Conservation (phyloP, 2,888 invertebrate genomes). For the Xanthorhoe designata region DNA sequence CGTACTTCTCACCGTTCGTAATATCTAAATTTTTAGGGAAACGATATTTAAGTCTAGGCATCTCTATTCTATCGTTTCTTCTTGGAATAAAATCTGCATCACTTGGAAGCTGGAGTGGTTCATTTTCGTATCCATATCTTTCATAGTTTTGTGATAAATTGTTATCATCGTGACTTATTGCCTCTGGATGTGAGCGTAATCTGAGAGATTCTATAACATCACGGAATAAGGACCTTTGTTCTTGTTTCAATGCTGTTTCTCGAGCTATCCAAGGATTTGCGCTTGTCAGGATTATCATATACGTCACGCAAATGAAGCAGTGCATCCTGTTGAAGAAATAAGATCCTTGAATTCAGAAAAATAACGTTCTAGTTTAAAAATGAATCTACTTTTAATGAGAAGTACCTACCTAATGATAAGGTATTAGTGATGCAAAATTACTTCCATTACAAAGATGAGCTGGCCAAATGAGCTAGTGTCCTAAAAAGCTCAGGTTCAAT, state of each 20-base stretch:
- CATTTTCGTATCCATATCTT: constrained; percentile 64
- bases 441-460: not conserved
- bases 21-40: constrained; percentile 67
- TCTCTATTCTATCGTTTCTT: constrained; percentile 77
- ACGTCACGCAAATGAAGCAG: constrained; percentile 77
- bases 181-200: constrained; percentile 70
- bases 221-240: constrained; percentile 70
- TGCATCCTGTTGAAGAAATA: constrained; percentile 72
- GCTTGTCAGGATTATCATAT: constrained; percentile 70
- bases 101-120: constrained; percentile 61
- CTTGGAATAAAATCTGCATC: constrained; percentile 71
- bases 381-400: not conserved
- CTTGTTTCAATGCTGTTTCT: constrained; percentile 54
- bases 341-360: constrained; percentile 2
- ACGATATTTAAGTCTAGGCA: constrained; percentile 73
- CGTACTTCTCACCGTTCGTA: constrained; percentile 48
- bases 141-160: constrained; percentile 67
- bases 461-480: constrained; percentile 17
- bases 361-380: not conserved
- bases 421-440: constrained; percentile 5
- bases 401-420: not conserved
- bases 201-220: constrained; percentile 77
- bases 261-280: constrained; percentile 62
- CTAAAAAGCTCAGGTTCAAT: constrained; percentile 25
- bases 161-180: constrained; percentile 69